Conservation (phyloP, 2,797 vertebrate genomes). For the Eupleurogrammus muticus region DNA sequence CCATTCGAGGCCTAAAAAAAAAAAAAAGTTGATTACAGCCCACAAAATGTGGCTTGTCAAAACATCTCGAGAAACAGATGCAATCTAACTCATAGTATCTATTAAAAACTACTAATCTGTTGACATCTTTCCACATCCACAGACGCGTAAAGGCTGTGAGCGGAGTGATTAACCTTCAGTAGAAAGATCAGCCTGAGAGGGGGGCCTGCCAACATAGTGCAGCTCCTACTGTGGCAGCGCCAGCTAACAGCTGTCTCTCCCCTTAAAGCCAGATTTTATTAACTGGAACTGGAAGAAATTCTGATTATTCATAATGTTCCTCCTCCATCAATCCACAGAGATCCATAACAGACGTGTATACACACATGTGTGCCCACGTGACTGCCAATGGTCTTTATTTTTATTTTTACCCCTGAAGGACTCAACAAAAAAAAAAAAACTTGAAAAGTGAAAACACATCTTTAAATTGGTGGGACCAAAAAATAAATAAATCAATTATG, state of each 20-base stretch:
- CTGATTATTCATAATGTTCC: slow-evolving; percentile 17
- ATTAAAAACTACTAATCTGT: slow-evolving; percentile 50
- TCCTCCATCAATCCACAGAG: background rate
- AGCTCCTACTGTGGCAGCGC: slow-evolving; percentile 75
- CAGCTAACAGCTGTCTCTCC: slow-evolving; percentile 72
- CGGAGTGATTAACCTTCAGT: slow-evolving; percentile 86
- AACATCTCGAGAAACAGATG: slow-evolving; percentile 10
- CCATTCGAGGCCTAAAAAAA: background rate
- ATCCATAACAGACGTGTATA: background rate
- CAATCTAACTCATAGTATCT: slow-evolving; percentile 38
- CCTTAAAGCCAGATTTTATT: slow-evolving; percentile 43
- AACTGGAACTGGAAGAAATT: slow-evolving; percentile 41
- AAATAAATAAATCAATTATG: too few species aligned
- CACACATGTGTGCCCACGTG: slow-evolving; percentile 1
- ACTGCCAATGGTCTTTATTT: background rate
- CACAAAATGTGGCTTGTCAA: slow-evolving; percentile 27
- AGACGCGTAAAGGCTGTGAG: slow-evolving; percentile 62
- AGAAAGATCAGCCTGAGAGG: slow-evolving; percentile 84
- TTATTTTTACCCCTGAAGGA: too few species aligned
- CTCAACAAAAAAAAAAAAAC: too few species aligned
- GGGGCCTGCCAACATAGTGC: slow-evolving; percentile 72
- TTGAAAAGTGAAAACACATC: background rate
- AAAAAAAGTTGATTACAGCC: slow-evolving; percentile 26
- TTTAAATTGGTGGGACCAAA: background rate
- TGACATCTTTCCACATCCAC: slow-evolving; percentile 48